Evolutionary conservation across 2,113 vertebrate species (phyloP).

Genomic region (Coracopsis vasa): DNA sequence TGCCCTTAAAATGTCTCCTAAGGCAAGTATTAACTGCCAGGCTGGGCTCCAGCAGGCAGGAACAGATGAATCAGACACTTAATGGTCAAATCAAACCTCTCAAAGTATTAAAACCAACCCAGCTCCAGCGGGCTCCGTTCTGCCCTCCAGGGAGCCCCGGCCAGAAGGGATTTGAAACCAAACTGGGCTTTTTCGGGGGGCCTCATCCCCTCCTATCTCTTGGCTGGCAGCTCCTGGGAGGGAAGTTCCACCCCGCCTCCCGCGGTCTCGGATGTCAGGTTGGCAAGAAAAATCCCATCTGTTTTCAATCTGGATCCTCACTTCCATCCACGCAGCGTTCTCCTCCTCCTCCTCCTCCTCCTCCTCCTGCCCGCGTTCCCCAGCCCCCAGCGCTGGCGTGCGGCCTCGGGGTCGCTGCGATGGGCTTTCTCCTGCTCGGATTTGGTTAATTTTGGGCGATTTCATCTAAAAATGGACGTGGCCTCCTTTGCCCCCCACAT

Average conservation of each 20-base stretch:
- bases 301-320: slow-evolving; percentile 68
- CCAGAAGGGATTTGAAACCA: not conserved
- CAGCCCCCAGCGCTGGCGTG: slow-evolving; percentile 34
- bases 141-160: not conserved
- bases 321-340: slow-evolving; percentile 30
- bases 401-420: not conserved
- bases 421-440: not conserved
- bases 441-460: not conserved
- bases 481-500: slow-evolving; percentile 30
- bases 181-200: not conserved
- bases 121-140: not conserved
- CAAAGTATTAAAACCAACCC: not conserved
- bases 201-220: slow-evolving; percentile 30
- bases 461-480: slow-evolving; percentile 19
- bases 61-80: slow-evolving; percentile 51
- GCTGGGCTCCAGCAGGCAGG: slow-evolving; percentile 47
- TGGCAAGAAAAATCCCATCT: slow-evolving; percentile 69
- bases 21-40: slow-evolving; percentile 27
- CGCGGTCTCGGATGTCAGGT: slow-evolving; percentile 64
- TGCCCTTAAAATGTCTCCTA: slow-evolving; percentile 34
- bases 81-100: slow-evolving; percentile 10
- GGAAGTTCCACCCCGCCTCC: slow-evolving; percentile 34
- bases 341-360: not conserved
- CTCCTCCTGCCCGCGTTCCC: not conserved
- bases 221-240: slow-evolving; percentile 68